Conservation (phyloP, 1,140 invertebrate genomes). For the Zaprionus kolodkinae region DNA sequence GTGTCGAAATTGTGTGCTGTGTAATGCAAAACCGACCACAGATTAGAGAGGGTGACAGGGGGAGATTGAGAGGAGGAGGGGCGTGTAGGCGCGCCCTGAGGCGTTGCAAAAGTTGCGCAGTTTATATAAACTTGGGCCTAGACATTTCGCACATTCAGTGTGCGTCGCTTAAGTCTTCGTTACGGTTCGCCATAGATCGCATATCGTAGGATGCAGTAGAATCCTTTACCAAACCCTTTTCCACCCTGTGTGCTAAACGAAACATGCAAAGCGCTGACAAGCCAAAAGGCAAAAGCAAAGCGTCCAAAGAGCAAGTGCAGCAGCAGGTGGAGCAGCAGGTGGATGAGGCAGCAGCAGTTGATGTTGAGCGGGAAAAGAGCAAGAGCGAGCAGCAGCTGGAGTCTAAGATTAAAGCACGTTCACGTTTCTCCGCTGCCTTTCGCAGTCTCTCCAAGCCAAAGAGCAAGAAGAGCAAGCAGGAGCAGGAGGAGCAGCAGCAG, state of each 20-base stretch:
- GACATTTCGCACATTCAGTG: conserved; percentile 60
- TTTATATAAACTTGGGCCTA: conserved; percentile 69
- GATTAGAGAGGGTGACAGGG: neutral
- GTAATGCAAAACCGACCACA: conserved; percentile 63
- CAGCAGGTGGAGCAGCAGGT: neutral
- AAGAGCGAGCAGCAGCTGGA: conserved; percentile 16
- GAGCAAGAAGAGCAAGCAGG: conserved; percentile 54
- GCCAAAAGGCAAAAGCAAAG: conserved; percentile 41
- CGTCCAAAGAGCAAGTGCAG: conserved; percentile 34
- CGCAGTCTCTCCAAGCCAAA: conserved; percentile 72
- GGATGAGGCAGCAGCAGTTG: conserved; percentile 5
- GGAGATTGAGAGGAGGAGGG: neutral
- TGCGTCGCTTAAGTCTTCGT: conserved; percentile 55
- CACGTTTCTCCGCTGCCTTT: conserved; percentile 77
- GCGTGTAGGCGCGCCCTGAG: conserved; percentile 16
- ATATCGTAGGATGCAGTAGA: neutral
- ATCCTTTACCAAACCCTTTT: neutral
- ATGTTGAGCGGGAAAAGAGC: conserved; percentile 25
- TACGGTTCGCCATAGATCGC: conserved; percentile 52
- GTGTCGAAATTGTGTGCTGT: conserved; percentile 32
- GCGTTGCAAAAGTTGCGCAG: conserved; percentile 25
- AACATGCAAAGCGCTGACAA: conserved; percentile 74
- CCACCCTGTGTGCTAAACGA: conserved; percentile 19
- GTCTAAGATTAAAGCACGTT: conserved; percentile 68
- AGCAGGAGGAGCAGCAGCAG: conserved; percentile 21